Evolutionary conservation across 2,888 invertebrate genomes (phyloP).

Genomic region (Calameuta filiformis): DNA sequence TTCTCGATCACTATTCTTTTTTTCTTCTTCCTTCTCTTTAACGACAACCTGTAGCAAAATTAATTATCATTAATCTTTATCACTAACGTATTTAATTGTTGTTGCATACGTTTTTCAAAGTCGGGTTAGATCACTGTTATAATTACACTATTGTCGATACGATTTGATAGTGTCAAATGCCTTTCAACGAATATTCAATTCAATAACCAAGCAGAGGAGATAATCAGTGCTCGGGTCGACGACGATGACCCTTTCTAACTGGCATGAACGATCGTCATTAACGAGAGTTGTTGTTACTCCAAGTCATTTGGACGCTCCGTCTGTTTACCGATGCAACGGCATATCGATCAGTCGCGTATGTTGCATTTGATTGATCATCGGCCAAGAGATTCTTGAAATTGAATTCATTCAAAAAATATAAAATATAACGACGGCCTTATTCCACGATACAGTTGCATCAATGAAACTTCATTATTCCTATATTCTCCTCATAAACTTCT

Average conservation of each 20-base stretch:
- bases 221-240: conserved; percentile 53
- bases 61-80: neutral
- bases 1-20: conserved; percentile 10
- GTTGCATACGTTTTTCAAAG: neutral
- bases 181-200: conserved; percentile 47
- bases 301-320: neutral
- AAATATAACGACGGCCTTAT: neutral
- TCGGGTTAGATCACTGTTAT: neutral
- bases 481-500: neutral
- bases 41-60: neutral
- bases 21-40: neutral
- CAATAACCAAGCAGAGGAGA: conserved; percentile 50
- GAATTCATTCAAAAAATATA: neutral
- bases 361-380: neutral
- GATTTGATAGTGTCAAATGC: neutral
- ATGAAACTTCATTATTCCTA: neutral
- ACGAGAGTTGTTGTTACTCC: neutral
- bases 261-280: neutral
- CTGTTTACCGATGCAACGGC: neutral
- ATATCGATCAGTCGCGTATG: neutral
- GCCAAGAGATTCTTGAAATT: neutral
- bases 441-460: neutral
- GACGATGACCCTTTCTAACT: conserved; percentile 46
- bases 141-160: neutral
- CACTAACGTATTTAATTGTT: neutral